Evolutionary conservation across 2,888 invertebrate species (phyloP).

Genomic region (Dermolepida albohirtum): DNA sequence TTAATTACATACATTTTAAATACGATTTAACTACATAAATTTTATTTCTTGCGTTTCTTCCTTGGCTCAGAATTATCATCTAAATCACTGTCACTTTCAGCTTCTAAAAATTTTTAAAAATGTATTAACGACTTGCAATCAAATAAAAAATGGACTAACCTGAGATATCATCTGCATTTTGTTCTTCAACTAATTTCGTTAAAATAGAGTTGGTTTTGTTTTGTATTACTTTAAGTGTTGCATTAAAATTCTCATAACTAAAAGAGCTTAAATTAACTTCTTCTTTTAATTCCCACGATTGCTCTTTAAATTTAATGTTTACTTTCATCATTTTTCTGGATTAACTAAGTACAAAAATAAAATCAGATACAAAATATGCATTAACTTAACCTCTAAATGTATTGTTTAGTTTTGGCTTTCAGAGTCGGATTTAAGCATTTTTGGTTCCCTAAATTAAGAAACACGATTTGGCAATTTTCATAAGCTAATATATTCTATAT

Average conservation of each 20-base stretch:
- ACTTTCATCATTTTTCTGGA: slow-evolving; percentile 37
- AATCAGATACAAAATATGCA: too few species aligned
- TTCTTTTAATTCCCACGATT: slow-evolving; percentile 24
- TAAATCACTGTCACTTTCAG: slow-evolving; percentile 29
- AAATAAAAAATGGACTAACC: slow-evolving; percentile 7
- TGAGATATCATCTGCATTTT: slow-evolving; percentile 24
- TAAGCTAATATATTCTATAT: too few species aligned
- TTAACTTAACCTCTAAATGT: too few species aligned
- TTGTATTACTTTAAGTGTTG: slow-evolving; percentile 20
- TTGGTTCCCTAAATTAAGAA: too few species aligned
- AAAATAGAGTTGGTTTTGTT: slow-evolving; percentile 33
- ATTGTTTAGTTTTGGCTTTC: too few species aligned
- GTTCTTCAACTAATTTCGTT: slow-evolving; percentile 32
- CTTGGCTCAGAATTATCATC: slow-evolving; percentile 25
- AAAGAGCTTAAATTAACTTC: not conserved
- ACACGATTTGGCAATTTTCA: too few species aligned
- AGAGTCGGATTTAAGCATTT: too few species aligned
- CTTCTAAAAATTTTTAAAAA: slow-evolving; percentile 23
- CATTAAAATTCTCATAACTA: slow-evolving; percentile 15
- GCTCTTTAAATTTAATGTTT: slow-evolving; percentile 20
- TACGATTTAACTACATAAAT: not conserved
- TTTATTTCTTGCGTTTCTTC: slow-evolving; percentile 15
- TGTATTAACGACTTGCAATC: not conserved
- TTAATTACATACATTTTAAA: not conserved
- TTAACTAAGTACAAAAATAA: too few species aligned